Base-by-base conservation (phyloP, 2,888 invertebrate species). In the Eupithecia pulchellata region DNA sequence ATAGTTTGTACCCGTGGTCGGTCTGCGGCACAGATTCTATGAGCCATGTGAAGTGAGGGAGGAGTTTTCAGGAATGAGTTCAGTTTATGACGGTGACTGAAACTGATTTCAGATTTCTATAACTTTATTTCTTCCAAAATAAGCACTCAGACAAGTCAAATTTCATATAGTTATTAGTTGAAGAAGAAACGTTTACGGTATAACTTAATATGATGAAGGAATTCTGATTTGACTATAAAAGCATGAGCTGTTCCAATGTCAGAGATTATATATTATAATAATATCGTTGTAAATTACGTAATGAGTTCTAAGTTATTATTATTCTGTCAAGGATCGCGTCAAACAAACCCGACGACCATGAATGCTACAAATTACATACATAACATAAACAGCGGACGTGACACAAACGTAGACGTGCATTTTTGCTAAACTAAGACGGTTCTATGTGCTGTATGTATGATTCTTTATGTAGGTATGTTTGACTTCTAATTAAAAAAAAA, bases 11-110 rank as follows among this genome's bases (percentile, higher is more conserved):
- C 25, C 20, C 25, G 25, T 52, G 25, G 25, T 52, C 52, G 25
- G 11, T 25, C 52, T 52, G 3, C 25, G 25, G 13, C 11, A 52
- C 25, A 52, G 4, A 52, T 52, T 52, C 52, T 52, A 52, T 52
- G 52, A 52, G 52, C 25, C 52, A 25, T 52, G 25, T 25, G 25
- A 25, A 25, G 25, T 13, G 52, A 52, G 52, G 13, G 11, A 25
- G 20, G 42, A 8, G 52, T 52, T 52, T 52, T 4, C 52, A 25
- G 52, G 52, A 52, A 52, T 52, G 52, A 52, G 52, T 52, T 25
- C 52, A 4, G 52, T 52, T 13, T 25, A 52, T 52, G 25, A 25
- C 25, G 52, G 52, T 52, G 13, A 25, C 52, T 13, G 25, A 4
- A 52, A 52, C 4, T 32, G 4, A n/a, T n/a, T n/a, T n/a, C n/a